Base-by-base conservation (phyloP, 2,113 vertebrate genomes). In the Chionodraco myersi region DNA sequence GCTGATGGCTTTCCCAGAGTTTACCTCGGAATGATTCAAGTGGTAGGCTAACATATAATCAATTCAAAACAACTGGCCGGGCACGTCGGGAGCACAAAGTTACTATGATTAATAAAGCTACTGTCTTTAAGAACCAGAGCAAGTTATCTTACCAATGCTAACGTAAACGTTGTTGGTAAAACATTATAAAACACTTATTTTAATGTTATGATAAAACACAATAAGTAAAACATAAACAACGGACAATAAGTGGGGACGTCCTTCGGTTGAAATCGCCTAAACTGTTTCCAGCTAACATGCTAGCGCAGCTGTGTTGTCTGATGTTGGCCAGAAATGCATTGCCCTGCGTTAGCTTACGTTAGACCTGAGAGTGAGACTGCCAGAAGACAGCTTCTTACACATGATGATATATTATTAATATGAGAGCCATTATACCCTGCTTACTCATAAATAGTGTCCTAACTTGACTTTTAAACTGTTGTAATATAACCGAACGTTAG, bases 1-100 rank as follows among this genome's bases (percentile, higher is more conserved):
- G 72, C 77, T 85, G 84, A 85, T 63, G 45, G 44, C 81, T 91
- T 88, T 90, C 84, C 64, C 86, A 60, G 90, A 89, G 88, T 90
- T 89, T 65, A 41, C 2, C 18, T 5, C 21, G 13, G 36, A 62
- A 16, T 26, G 62, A 52, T 62, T 44, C 5, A 51, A 56, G 11
- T 23, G n/a, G 15, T 52, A 2, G 44, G 30, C 16, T 13, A 34
- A 41, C 53, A 51, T 12, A 34, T 15, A 14, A 61, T 56, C n/a
- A 6, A 4, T 10, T 5, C 2, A 49, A 58, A 47, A 64, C 81
- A 36, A 30, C 3, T 30, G 30, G 4, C 1, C 12, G 45, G 57
- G 2, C 3, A 30, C 15, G 3, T 34, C 23, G 2, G 12, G 21
- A 63, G 87, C 86, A 77, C 11, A 49, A 13, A 21, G 21, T 11